A percentile compares a stretch with the other conserved stretches of the same genome.
These are phyloP conservation scores for Ochropacha duplaris DNA, from an alignment of 2,888 invertebrate genomes.

Conservation along the genomic window DNA sequence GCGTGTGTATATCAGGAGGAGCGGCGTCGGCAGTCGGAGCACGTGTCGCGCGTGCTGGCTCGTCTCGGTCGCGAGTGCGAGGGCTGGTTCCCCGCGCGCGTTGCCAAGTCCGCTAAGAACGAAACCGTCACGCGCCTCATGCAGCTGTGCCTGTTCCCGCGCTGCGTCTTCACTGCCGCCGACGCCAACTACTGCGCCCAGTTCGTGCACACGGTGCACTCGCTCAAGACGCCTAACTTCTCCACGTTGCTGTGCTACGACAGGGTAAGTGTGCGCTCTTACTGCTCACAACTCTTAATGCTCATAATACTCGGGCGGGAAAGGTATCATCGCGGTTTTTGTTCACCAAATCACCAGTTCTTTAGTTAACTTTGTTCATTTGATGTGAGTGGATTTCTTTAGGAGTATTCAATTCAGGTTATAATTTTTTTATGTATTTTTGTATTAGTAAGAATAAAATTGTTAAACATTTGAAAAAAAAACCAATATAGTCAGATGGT, in stretches of 20 bases:
- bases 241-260: slow-evolving; percentile 98
- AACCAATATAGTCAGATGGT: too few species aligned
- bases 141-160: slow-evolving; percentile 97
- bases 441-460: too few species aligned
- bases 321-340: too few species aligned
- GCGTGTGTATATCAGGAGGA: slow-evolving; percentile 86
- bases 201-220: slow-evolving; percentile 98
- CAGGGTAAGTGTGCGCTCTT: slow-evolving; percentile 88
- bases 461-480: too few species aligned
- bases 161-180: slow-evolving; percentile 97
- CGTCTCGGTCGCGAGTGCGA: slow-evolving; percentile 89
- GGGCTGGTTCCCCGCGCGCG: slow-evolving; percentile 93
- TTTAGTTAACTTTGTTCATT: too few species aligned
- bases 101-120: slow-evolving; percentile 95
- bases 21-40: slow-evolving; percentile 95
- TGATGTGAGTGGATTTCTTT: too few species aligned
- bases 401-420: too few species aligned
- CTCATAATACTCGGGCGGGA: background rate
- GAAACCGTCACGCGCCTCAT: slow-evolving; percentile 98
- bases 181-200: slow-evolving; percentile 99
- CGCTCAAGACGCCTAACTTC: slow-evolving; percentile 97
- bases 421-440: too few species aligned
- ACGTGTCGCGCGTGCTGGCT: slow-evolving; percentile 93
- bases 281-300: too few species aligned
- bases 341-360: too few species aligned